Percentiles rank a stretch among this genome's conserved stretches.
These are phyloP conservation scores for Sus scrofa DNA, from an alignment of 2,113 vertebrate species.

Conservation along the genomic window T2T-Sscrofa CM000812.6:49463501-49464000, in stretches of 20 bases:
- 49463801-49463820: background rate
- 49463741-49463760: background rate
- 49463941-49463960: slow-evolving; percentile 54
- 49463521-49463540: slow-evolving; percentile 6
- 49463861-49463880: slow-evolving; percentile 6
- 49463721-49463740: slow-evolving; percentile 13
- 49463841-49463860: background rate
- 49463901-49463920: slow-evolving; percentile 25
- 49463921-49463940: slow-evolving; percentile 60
- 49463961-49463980: slow-evolving; percentile 53
- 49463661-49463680: background rate
- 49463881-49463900: background rate
- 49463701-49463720: background rate
- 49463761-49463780: slow-evolving; percentile 39
- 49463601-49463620: slow-evolving; percentile 48
- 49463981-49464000: slow-evolving; percentile 56
- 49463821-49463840: background rate
- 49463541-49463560: slow-evolving; percentile 27
- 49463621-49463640: slow-evolving; percentile 60
- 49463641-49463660: slow-evolving; percentile 57
- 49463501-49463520: background rate
- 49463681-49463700: background rate
- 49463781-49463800: background rate
- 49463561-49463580: slow-evolving; percentile 20
- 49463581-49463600: slow-evolving; percentile 40